phyloP scores from a whole-genome alignment of 2,888 invertebrate species.

The Schizotus pectinicornis region DNA sequence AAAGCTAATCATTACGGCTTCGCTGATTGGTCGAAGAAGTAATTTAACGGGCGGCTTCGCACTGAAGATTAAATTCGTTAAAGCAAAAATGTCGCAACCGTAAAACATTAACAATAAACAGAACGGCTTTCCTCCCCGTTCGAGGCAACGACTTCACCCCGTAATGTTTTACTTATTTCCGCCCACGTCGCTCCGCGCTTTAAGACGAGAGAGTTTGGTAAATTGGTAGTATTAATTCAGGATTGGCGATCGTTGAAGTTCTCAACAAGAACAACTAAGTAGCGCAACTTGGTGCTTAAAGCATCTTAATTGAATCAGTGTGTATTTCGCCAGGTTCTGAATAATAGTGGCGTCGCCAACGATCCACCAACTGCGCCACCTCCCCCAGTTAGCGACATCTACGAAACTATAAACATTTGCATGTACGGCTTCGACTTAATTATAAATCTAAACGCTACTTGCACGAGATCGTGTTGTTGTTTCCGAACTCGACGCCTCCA shows the following conservation, averaged over 20 bases:
- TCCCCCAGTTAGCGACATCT: slow-evolving; percentile 9
- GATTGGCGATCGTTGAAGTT: slow-evolving; percentile 31
- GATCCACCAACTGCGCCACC: slow-evolving; percentile 21
- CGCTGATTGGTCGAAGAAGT: too few species aligned
- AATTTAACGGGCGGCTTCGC: too few species aligned
- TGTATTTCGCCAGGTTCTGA: slow-evolving; percentile 32
- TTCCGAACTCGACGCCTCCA: background rate
- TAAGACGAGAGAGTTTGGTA: slow-evolving; percentile 24
- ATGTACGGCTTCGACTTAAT: slow-evolving; percentile 18
- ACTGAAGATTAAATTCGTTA: too few species aligned
- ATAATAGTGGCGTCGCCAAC: slow-evolving; percentile 20
- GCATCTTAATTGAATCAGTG: slow-evolving; percentile 33
- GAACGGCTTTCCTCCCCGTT: too few species aligned
- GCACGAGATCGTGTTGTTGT: background rate
- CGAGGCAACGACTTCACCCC: too few species aligned
- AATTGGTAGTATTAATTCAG: slow-evolving; percentile 30
- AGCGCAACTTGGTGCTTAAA: slow-evolving; percentile 27
- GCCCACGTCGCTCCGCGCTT: slow-evolving; percentile 8
- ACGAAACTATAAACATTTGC: slow-evolving; percentile 24
- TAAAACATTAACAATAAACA: too few species aligned
- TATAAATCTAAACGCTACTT: slow-evolving; percentile 11
- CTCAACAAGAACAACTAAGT: slow-evolving; percentile 28
- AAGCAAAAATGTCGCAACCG: too few species aligned
- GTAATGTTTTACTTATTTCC: too few species aligned
- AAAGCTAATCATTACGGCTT: too few species aligned